Conservation (phyloP, 2,113 vertebrate genomes). For the Tonatia bakeri region DNA sequence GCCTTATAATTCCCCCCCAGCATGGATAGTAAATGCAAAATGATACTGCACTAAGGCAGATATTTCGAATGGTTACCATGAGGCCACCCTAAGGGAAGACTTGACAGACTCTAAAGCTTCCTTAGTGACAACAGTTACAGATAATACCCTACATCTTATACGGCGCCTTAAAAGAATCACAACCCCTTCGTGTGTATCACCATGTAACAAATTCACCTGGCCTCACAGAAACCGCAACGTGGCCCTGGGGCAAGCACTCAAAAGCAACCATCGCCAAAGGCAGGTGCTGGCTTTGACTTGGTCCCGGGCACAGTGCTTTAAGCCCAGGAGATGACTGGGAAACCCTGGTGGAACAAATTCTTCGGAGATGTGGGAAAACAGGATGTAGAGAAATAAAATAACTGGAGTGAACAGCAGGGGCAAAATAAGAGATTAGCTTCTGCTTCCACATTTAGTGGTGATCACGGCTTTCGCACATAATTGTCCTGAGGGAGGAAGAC, state of each 20-base stretch:
- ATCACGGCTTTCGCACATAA: neutral
- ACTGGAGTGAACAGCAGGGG: neutral
- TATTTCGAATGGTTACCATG: neutral
- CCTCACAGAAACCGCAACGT: neutral
- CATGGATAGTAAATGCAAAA: conserved; percentile 12
- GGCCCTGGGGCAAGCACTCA: neutral
- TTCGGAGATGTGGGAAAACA: neutral
- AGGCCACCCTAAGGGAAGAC: conserved; percentile 26
- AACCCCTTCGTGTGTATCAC: neutral
- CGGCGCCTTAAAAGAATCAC: neutral
- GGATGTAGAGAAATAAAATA: neutral
- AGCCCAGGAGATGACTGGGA: neutral
- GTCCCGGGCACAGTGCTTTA: neutral
- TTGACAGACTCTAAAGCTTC: conserved; percentile 20
- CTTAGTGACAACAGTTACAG: neutral
- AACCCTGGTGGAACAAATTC: neutral
- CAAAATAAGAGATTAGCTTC: conserved; percentile 22
- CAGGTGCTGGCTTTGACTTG: neutral
- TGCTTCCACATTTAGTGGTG: neutral
- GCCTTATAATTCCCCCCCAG: neutral
- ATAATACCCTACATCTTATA: neutral
- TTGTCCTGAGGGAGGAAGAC: neutral
- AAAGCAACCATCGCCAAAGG: neutral
- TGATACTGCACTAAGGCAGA: neutral
- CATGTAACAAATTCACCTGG: neutral